These are phyloP conservation scores for Tapirus indicus DNA, from an alignment of 2,797 vertebrate genomes.

Conservation along the genomic window DNA sequence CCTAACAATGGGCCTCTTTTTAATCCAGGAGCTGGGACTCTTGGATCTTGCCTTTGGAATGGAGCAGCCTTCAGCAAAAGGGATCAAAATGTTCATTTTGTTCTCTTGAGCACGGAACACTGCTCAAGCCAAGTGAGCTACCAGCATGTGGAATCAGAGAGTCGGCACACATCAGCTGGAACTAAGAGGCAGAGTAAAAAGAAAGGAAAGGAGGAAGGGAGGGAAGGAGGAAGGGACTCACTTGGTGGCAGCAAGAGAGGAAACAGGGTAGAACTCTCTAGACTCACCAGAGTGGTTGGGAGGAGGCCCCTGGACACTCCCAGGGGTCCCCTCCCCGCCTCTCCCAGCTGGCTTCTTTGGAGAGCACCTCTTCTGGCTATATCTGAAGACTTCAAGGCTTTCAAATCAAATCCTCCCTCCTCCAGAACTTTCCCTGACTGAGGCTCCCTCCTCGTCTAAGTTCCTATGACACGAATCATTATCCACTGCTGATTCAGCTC, in stretches of 20 bases:
- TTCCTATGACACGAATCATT: no score
- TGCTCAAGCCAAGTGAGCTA: not conserved
- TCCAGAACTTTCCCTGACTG: not conserved
- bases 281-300: accelerated
- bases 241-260: not conserved
- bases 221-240: no score
- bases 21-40: not conserved
- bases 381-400: not conserved
- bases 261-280: not conserved
- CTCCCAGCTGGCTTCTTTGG: not conserved
- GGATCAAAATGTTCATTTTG: not conserved
- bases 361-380: not conserved
- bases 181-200: not conserved
- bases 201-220: not conserved
- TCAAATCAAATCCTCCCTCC: not conserved
- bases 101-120: not conserved
- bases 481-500: not conserved
- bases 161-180: not conserved
- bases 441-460: not conserved
- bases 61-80: not conserved
- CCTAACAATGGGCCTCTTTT: constrained; percentile 29
- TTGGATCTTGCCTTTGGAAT: not conserved
- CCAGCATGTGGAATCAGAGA: not conserved
- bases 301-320: accelerated
- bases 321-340: not conserved